Conservation (phyloP, 2,797 vertebrate genomes). For the Acomys russatus region DNA sequence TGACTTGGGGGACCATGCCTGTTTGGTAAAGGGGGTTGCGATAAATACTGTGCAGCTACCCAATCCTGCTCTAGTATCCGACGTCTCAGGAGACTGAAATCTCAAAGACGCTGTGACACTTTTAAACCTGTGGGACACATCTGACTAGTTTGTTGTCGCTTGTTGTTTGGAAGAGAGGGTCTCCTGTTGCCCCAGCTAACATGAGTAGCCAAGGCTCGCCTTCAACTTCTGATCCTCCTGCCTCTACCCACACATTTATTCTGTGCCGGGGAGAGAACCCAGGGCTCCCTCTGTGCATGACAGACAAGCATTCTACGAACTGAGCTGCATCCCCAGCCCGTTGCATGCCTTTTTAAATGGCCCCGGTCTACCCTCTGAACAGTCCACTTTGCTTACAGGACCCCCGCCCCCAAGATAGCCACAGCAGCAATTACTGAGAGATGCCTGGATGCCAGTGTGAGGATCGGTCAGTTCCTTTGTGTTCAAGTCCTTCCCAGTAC, state of each 20-base stretch:
- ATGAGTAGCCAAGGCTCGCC: background rate
- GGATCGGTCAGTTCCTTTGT: background rate
- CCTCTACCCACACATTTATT: background rate
- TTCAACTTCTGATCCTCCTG: background rate
- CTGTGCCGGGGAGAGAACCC: background rate
- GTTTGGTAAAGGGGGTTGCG: background rate
- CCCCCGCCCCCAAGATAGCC: background rate
- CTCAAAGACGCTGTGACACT: conserved; percentile 27
- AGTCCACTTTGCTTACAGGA: background rate
- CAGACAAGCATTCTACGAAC: background rate
- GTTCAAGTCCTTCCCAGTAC: background rate
- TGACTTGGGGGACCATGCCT: background rate
- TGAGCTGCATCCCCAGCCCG: background rate
- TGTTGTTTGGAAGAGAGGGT: background rate
- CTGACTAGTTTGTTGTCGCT: conserved; percentile 56
- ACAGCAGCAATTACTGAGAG: background rate
- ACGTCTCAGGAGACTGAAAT: background rate
- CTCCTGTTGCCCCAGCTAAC: background rate
- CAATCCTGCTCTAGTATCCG: background rate
- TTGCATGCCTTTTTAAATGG: background rate
- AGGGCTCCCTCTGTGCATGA: background rate
- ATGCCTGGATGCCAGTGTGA: background rate
- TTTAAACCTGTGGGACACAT: conserved; percentile 36
- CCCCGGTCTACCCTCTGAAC: background rate
- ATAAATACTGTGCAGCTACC: background rate